phyloP scores from a whole-genome alignment of 2,797 vertebrate species.

The Vespertilio murinus region DNA sequence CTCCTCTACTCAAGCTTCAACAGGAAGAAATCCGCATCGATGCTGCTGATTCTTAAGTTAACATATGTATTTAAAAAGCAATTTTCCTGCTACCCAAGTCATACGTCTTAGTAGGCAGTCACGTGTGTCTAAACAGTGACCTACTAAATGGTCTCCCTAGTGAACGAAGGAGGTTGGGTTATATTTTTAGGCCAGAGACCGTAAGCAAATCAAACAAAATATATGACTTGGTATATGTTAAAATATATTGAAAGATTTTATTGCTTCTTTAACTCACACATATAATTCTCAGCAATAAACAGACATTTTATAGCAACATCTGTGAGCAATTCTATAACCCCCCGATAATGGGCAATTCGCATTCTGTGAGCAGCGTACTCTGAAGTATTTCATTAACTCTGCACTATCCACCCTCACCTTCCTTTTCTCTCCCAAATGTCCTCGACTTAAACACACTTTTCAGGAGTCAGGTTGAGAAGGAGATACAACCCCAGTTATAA shows the following conservation, averaged over 20 bases:
- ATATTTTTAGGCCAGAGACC: not conserved
- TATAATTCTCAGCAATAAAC: slow-evolving; percentile 76
- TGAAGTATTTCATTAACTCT: slow-evolving; percentile 47
- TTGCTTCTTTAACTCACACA: slow-evolving; percentile 63
- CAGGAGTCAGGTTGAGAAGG: not conserved
- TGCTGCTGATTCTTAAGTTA: not conserved
- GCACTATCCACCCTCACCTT: not conserved
- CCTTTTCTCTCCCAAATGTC: slow-evolving; percentile 40
- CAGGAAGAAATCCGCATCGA: not conserved
- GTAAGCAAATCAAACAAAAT: slow-evolving; percentile 1
- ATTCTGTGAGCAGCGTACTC: not conserved
- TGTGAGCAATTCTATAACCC: not conserved
- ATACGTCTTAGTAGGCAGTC: not conserved
- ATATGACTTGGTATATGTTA: slow-evolving; percentile 25
- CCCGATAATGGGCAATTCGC: slow-evolving; percentile 43
- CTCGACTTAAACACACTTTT: slow-evolving; percentile 39
- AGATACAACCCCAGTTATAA: not conserved
- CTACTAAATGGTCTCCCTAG: not conserved
- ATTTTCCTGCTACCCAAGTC: not conserved
- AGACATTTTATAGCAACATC: slow-evolving; percentile 67
- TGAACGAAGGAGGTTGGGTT: not conserved
- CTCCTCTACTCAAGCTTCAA: not conserved
- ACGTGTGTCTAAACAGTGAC: not conserved
- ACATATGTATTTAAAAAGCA: not conserved
- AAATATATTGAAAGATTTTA: slow-evolving; percentile 64